phyloP scores from a whole-genome alignment of 2,888 invertebrate genomes.

The Paralinhomoeus sp. region DNA sequence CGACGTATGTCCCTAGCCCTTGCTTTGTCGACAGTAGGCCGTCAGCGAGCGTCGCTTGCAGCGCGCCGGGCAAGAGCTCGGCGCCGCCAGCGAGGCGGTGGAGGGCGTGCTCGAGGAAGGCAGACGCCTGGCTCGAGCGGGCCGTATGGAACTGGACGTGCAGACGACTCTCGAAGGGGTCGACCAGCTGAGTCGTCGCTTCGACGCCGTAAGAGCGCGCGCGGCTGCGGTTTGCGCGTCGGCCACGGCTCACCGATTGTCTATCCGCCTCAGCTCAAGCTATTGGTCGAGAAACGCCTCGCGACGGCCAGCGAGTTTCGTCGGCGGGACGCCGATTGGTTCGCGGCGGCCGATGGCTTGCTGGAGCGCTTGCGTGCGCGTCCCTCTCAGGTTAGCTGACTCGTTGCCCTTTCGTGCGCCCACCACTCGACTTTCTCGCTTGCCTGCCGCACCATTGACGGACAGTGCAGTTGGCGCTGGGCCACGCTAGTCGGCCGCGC shows the following conservation, averaged over 20 bases:
- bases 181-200: conserved; percentile 7
- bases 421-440: too few relatives aligned
- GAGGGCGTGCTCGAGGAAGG: neutral
- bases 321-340: too few relatives aligned
- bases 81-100: neutral
- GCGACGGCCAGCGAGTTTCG: too few relatives aligned
- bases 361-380: too few relatives aligned
- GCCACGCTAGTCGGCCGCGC: too few relatives aligned
- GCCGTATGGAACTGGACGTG: conserved; percentile 15
- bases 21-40: neutral
- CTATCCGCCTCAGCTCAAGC: too few relatives aligned
- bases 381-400: too few relatives aligned
- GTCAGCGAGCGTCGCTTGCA: neutral
- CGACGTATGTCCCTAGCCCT: neutral
- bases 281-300: too few relatives aligned
- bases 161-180: conserved; percentile 16
- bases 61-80: neutral
- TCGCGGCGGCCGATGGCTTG: too few relatives aligned
- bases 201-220: neutral
- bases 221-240: neutral
- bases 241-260: neutral
- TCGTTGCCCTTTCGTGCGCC: too few relatives aligned
- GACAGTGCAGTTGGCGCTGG: too few relatives aligned
- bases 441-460: too few relatives aligned
- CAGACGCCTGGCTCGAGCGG: conserved; percentile 12